Conservation (phyloP, 2,113 vertebrate species). For the Xiphophorus maculatus region DNA sequence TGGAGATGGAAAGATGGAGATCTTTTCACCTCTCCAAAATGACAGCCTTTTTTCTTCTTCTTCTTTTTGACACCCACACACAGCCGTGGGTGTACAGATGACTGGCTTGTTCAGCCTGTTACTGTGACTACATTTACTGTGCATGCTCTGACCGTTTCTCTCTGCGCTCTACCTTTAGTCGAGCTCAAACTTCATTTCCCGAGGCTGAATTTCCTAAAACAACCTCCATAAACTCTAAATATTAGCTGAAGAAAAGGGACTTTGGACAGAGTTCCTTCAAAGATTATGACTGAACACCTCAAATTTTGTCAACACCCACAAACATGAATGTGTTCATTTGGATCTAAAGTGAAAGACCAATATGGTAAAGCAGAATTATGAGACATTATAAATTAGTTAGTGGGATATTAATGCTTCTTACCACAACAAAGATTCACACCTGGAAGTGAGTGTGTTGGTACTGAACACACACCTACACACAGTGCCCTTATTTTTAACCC, state of each 20-base stretch:
- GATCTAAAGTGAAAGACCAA: neutral
- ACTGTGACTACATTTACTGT: slow-evolving; percentile 38
- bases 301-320: neutral
- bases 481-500: slow-evolving; percentile 18
- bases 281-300: neutral
- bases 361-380: neutral
- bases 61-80: slow-evolving; percentile 61
- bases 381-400: neutral
- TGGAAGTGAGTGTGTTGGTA: neutral
- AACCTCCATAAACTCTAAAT: slow-evolving; percentile 22
- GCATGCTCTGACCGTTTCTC: slow-evolving; percentile 34
- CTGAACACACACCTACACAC: slow-evolving; percentile 34
- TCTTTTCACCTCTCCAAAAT: slow-evolving; percentile 65
- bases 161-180: slow-evolving; percentile 16
- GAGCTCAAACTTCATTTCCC: slow-evolving; percentile 21
- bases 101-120: slow-evolving; percentile 60
- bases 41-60: slow-evolving; percentile 45
- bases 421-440: neutral
- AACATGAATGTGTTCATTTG: neutral
- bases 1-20: slow-evolving; percentile 53
- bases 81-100: slow-evolving; percentile 67
- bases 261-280: neutral
- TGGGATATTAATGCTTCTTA: slow-evolving; percentile 2
- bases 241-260: slow-evolving; percentile 22
- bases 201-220: neutral